Evolutionary conservation across 2,113 vertebrate species (phyloP).

Genomic region (Lepisosteus oculatus): DNA sequence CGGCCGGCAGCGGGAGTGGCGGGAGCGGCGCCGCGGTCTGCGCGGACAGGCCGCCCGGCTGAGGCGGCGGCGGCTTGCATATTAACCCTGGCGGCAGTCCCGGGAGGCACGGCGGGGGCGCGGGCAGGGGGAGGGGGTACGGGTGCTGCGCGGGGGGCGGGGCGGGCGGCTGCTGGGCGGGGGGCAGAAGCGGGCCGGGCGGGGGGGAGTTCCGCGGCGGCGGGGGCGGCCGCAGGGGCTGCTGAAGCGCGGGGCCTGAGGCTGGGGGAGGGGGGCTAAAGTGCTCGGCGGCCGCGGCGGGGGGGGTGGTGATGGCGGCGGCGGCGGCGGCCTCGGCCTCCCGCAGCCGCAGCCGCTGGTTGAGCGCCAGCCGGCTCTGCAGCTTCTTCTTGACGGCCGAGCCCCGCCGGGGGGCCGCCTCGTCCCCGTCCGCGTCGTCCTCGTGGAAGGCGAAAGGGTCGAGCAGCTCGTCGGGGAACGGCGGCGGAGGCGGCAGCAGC

Average conservation of each 20-base stretch:
- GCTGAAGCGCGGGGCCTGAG: conserved; percentile 58
- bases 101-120: conserved; percentile 71
- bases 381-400: conserved; percentile 83
- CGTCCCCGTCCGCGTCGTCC: conserved; percentile 73
- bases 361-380: conserved; percentile 85
- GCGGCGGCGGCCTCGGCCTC: conserved; percentile 86
- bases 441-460: conserved; percentile 97
- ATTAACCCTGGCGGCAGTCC: conserved; percentile 82
- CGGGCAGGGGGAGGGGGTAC: conserved; percentile 52
- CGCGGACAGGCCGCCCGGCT: conserved; percentile 83
- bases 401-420: conserved; percentile 81
- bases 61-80: conserved; percentile 95
- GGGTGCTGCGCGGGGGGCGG: conserved; percentile 46
- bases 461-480: conserved; percentile 78
- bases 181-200: conserved; percentile 58
- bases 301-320: conserved; percentile 46
- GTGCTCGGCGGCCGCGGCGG: conserved; percentile 67
- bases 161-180: conserved; percentile 49
- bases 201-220: conserved; percentile 54
- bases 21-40: conserved; percentile 74
- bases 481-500: conserved; percentile 79
- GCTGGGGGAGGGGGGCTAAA: conserved; percentile 83
- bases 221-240: conserved; percentile 50
- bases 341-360: conserved; percentile 75
- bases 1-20: conserved; percentile 79